These are phyloP conservation scores for Semicossyphus pulcher DNA, from an alignment of 2,113 vertebrate species.

Conservation along the genomic window DNA sequence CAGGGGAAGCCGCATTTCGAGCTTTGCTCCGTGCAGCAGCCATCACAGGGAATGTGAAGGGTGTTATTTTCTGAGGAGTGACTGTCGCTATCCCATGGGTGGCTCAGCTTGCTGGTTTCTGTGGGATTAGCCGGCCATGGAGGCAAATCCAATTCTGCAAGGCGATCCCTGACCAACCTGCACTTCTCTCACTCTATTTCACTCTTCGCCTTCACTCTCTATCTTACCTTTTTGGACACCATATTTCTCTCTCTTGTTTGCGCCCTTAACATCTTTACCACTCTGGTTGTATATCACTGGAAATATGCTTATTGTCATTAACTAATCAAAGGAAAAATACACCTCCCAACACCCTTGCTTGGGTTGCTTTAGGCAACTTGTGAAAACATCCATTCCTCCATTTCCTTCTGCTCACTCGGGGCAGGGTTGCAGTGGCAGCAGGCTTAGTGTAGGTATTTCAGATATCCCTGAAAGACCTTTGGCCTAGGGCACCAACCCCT, in stretches of 20 bases:
- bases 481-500: background rate
- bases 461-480: background rate
- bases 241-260: background rate
- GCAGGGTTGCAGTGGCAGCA: background rate
- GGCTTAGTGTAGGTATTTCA: background rate
- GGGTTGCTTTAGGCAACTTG: too few relatives aligned
- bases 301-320: background rate
- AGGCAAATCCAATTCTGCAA: slow-evolving; percentile 61
- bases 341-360: too few relatives aligned
- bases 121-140: slow-evolving; percentile 43
- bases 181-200: background rate
- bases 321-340: background rate
- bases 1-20: slow-evolving; percentile 38
- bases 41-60: slow-evolving; percentile 39
- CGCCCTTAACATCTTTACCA: background rate
- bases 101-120: slow-evolving; percentile 52
- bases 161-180: slow-evolving; percentile 21
- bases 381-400: too few relatives aligned
- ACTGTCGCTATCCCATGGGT: slow-evolving; percentile 39
- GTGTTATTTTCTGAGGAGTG: slow-evolving; percentile 59
- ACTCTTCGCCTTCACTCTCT: background rate
- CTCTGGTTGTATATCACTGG: background rate
- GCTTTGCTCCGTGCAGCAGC: slow-evolving; percentile 27
- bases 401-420: too few relatives aligned
- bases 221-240: background rate